These are phyloP conservation scores for Oceanites oceanicus DNA, from an alignment of 2,113 vertebrate species.

Conservation along the genomic window DNA sequence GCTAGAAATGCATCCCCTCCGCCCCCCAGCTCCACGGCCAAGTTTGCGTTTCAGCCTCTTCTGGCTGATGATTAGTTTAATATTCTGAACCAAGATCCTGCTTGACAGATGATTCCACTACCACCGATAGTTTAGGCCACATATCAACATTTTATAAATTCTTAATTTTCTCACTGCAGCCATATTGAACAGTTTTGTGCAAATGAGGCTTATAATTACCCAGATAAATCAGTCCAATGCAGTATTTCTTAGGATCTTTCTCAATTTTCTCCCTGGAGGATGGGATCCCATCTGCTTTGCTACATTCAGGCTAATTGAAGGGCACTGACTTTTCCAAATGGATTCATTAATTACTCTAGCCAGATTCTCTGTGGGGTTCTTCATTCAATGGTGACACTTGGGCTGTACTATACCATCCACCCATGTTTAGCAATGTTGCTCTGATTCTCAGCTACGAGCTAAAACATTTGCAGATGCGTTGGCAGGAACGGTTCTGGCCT, in stretches of 20 bases:
- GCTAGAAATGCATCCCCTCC: background rate
- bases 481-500: slow-evolving; percentile 29
- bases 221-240: slow-evolving; percentile 73
- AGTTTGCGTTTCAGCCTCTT: slow-evolving; percentile 28
- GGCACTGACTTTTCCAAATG: slow-evolving; percentile 79
- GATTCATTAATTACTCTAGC: slow-evolving; percentile 79
- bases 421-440: slow-evolving; percentile 14
- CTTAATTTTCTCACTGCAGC: slow-evolving; percentile 62
- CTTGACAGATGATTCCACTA: slow-evolving; percentile 30
- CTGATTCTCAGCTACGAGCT: background rate
- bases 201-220: slow-evolving; percentile 75
- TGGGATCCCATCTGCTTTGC: slow-evolving; percentile 79
- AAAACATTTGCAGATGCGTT: slow-evolving; percentile 58
- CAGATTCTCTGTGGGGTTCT: slow-evolving; percentile 62
- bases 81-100: slow-evolving; percentile 15
- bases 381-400: slow-evolving; percentile 63
- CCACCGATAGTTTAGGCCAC: slow-evolving; percentile 36
- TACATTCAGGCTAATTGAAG: slow-evolving; percentile 76
- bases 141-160: slow-evolving; percentile 70
- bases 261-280: slow-evolving; percentile 70
- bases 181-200: slow-evolving; percentile 65
- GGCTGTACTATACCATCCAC: slow-evolving; percentile 50
- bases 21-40: background rate
- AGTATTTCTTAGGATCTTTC: slow-evolving; percentile 75
- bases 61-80: slow-evolving; percentile 21